phyloP scores from a whole-genome alignment of 2,113 vertebrate species.

The Notarius lentiginosus region DNA sequence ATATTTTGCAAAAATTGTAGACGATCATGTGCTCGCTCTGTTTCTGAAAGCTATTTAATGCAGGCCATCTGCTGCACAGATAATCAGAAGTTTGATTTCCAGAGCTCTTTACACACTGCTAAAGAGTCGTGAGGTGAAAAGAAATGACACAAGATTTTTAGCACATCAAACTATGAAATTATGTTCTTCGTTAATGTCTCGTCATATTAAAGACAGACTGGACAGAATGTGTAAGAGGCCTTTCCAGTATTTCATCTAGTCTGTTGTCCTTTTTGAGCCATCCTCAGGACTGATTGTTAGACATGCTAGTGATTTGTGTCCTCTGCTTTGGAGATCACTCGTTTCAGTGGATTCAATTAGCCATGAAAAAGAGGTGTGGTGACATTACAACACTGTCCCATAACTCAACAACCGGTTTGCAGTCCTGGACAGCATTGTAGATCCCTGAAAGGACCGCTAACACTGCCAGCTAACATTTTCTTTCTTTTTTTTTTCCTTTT shows the following conservation, averaged over 20 bases:
- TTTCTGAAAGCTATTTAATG: conserved; percentile 30
- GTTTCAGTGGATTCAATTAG: conserved; percentile 72
- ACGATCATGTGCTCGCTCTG: neutral
- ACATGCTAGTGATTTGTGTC: conserved; percentile 61
- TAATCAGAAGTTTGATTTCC: conserved; percentile 32
- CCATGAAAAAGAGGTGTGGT: conserved; percentile 59
- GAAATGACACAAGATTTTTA: neutral
- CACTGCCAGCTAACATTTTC: conserved; percentile 50
- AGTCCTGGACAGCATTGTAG: conserved; percentile 34
- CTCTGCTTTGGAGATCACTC: conserved; percentile 58
- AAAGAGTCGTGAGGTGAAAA: conserved; percentile 24
- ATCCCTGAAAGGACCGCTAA: conserved; percentile 35
- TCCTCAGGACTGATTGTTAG: conserved; percentile 51
- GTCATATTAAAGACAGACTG: conserved; percentile 55
- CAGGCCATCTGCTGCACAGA: conserved; percentile 39
- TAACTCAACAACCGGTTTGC: conserved; percentile 51
- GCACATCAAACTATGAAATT: conserved; percentile 24
- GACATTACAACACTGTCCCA: conserved; percentile 56
- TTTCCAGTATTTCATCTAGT: conserved; percentile 53
- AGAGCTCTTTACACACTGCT: conserved; percentile 14
- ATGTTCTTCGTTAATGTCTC: conserved; percentile 58
- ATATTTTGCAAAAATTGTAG: conserved; percentile 23
- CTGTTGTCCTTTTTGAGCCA: conserved; percentile 43
- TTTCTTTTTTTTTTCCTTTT: conserved; percentile 29
- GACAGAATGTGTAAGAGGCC: conserved; percentile 10